Evolutionary conservation across 2,888 invertebrate genomes (phyloP).

Genomic region (Tinea trinotella): DNA sequence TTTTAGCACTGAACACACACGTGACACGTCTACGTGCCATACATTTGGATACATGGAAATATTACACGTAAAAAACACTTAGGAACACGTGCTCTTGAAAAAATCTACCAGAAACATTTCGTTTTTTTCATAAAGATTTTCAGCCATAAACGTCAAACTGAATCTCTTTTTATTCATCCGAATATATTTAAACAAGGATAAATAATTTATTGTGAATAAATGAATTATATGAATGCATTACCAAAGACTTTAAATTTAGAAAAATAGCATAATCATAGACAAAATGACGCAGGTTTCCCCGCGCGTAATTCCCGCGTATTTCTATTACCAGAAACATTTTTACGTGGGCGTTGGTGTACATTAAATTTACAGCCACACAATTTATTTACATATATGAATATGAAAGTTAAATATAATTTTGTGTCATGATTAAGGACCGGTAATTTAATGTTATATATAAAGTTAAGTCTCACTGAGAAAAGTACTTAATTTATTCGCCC

Average conservation of each 20-base stretch:
- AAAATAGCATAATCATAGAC: neutral
- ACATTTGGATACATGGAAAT: neutral
- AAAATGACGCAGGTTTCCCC: conserved; percentile 2
- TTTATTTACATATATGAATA: neutral
- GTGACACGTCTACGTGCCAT: neutral
- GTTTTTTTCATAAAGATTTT: too few relatives aligned
- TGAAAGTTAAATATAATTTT: too few relatives aligned
- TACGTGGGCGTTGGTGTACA: neutral
- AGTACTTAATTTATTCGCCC: too few relatives aligned
- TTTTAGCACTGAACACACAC: neutral
- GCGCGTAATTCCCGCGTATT: neutral
- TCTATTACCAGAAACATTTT: neutral
- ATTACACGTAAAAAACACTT: neutral
- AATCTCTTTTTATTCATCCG: too few relatives aligned
- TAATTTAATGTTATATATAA: too few relatives aligned
- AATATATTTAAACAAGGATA: too few relatives aligned
- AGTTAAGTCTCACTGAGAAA: too few relatives aligned
- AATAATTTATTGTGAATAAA: neutral
- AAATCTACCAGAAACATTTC: neutral
- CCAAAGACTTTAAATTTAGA: neutral
- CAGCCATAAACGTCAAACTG: too few relatives aligned
- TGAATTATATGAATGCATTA: neutral
- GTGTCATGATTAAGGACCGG: too few relatives aligned
- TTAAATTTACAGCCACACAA: neutral
- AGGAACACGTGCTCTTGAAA: neutral